Evolutionary conservation across 2,113 vertebrate species (phyloP).

Genomic region (Siniperca knerii): DNA sequence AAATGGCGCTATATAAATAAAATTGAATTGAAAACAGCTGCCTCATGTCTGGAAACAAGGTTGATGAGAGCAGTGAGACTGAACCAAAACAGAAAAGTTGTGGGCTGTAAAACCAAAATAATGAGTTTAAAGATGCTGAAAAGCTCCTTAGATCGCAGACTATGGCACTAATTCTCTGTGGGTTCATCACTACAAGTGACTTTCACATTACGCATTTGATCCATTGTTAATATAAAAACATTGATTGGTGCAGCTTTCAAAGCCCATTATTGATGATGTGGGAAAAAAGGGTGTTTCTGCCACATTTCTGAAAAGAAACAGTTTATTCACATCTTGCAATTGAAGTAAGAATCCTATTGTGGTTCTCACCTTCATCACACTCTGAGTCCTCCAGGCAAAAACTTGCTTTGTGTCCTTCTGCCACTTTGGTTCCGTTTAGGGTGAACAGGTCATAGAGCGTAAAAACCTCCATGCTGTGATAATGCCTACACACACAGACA

Average conservation of each 20-base stretch:
- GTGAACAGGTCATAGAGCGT: constrained; percentile 92
- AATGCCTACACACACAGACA: constrained; percentile 86
- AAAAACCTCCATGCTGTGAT: constrained; percentile 99
- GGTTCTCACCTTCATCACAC: constrained; percentile 90
- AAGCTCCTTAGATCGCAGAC: too few species aligned
- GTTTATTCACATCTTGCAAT: not conserved
- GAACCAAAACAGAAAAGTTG: too few species aligned
- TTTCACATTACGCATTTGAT: too few species aligned
- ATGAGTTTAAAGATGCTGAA: too few species aligned
- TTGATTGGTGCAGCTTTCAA: not conserved
- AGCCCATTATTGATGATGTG: not conserved
- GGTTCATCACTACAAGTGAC: too few species aligned
- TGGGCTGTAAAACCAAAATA: too few species aligned
- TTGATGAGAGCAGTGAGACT: too few species aligned
- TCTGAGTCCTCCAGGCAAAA: constrained; percentile 97
- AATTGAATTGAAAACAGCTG: too few species aligned
- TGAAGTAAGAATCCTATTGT: not conserved
- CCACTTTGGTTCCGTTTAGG: constrained; percentile 94
- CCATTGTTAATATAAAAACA: not conserved
- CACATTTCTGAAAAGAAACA: not conserved
- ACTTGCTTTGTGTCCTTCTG: constrained; percentile 97
- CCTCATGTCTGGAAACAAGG: too few species aligned
- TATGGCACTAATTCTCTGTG: too few species aligned
- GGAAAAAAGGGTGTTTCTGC: not conserved
- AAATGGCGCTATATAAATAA: too few species aligned